phyloP scores from a whole-genome alignment of 2,113 vertebrate species.

The Prolemur simus region DNA sequence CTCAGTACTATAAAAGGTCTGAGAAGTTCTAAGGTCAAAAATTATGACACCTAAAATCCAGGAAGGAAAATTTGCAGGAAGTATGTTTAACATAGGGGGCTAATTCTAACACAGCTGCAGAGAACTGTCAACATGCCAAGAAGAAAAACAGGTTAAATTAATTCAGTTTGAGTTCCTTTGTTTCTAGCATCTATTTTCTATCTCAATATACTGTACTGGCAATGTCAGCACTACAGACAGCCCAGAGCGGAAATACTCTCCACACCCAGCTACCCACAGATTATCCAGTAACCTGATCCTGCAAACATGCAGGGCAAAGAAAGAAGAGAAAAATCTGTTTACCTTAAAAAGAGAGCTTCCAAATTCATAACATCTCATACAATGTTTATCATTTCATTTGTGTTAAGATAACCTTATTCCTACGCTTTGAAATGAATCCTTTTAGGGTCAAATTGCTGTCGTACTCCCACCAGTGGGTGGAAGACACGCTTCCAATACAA shows the following conservation, averaged over 20 bases:
- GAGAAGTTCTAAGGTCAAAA: slow-evolving; percentile 19
- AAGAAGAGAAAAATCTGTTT: slow-evolving; percentile 61
- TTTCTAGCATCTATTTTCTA: background rate
- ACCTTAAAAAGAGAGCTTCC: slow-evolving; percentile 61
- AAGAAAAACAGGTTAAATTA: background rate
- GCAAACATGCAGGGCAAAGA: slow-evolving; percentile 51
- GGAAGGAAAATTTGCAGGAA: slow-evolving; percentile 11
- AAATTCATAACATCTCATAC: slow-evolving; percentile 58
- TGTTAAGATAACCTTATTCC: slow-evolving; percentile 18
- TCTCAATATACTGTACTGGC: background rate
- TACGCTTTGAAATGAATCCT: background rate
- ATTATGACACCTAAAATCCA: background rate
- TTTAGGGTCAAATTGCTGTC: background rate
- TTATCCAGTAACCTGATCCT: slow-evolving; percentile 68
- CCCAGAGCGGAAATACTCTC: slow-evolving; percentile 38
- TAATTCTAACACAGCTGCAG: background rate
- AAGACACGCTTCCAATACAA: background rate
- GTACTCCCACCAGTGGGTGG: background rate
- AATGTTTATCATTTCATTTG: slow-evolving; percentile 33
- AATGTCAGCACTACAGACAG: background rate
- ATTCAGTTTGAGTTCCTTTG: background rate
- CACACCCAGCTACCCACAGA: slow-evolving; percentile 54
- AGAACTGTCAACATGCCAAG: background rate
- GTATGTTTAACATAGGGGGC: background rate
- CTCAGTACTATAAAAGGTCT: background rate